Conservation (phyloP, 2,888 invertebrate species). For the Zaprionus obscuricornis region DNA sequence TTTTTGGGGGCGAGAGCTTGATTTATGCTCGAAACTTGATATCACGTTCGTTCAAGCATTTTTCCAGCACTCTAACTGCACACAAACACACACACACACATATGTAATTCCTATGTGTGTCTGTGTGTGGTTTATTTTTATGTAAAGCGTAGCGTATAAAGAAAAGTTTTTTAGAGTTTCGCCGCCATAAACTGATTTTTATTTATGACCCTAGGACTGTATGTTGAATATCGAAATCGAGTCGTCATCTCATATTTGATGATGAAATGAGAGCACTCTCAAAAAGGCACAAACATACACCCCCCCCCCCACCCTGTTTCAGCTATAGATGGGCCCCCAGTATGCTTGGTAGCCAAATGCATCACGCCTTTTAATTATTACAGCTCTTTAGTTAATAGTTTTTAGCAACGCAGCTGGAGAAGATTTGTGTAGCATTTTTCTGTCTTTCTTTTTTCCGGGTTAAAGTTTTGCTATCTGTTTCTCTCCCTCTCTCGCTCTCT, state of each 20-base stretch:
- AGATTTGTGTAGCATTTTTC: conserved; percentile 39
- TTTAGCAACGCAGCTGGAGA: conserved; percentile 71
- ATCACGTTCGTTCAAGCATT: conserved; percentile 72
- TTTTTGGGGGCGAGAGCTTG: conserved; percentile 66
- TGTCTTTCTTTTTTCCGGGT: conserved; percentile 2
- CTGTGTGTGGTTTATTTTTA: conserved; percentile 67
- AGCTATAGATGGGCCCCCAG: not conserved
- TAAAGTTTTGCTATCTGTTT: no score
- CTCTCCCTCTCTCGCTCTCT: no score
- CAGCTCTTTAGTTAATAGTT: conserved; percentile 76
- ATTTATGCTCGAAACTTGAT: conserved; percentile 74
- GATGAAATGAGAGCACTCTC: conserved; percentile 69
- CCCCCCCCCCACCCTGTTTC: not conserved
- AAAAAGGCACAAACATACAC: conserved; percentile 5
- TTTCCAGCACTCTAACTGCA: conserved; percentile 30
- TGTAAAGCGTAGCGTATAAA: conserved; percentile 75
- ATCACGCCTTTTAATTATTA: conserved; percentile 75
- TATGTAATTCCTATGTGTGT: conserved; percentile 1
- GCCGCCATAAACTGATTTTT: conserved; percentile 77
- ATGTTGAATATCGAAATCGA: conserved; percentile 64
- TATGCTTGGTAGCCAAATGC: conserved; percentile 46
- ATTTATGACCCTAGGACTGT: conserved; percentile 61
- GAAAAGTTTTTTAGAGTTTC: conserved; percentile 74
- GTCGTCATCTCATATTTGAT: conserved; percentile 71
- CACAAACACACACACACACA: conserved; percentile 3